Percentiles rank a stretch among this genome's conserved stretches.
Conservation (phyloP, 2,797 vertebrate genomes). For the Sardinella longiceps region DNA sequence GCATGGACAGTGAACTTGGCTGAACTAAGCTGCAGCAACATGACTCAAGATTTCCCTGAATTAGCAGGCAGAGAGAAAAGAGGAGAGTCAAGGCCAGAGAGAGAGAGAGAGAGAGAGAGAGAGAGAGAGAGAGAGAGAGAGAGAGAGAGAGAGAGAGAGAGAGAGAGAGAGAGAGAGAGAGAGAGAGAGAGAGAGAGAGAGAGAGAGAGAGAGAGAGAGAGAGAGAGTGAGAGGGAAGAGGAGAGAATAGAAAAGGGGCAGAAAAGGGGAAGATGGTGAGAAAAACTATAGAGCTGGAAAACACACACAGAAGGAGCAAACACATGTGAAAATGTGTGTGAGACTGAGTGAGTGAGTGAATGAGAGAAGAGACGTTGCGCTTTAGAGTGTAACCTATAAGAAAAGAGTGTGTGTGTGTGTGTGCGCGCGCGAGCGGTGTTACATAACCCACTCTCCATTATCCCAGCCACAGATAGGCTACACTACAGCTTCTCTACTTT, state of each 20-base stretch:
- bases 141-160: background rate
- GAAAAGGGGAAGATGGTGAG: background rate
- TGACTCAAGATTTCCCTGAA: constrained; percentile 38
- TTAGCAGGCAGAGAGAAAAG: background rate
- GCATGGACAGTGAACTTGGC: background rate
- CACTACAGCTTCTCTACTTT: constrained; percentile 11
- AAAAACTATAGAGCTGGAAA: background rate
- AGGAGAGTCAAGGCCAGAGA: background rate
- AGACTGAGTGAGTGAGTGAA: background rate
- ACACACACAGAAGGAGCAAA: background rate
- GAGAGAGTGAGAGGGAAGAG: background rate
- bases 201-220: background rate
- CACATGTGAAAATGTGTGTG: too few relatives aligned
- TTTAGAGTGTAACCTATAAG: background rate
- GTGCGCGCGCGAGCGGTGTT: background rate
- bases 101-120: background rate
- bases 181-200: constrained; percentile 16
- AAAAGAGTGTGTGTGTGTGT: background rate
- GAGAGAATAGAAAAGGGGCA: background rate
- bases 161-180: background rate
- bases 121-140: background rate
- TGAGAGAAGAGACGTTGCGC: background rate
- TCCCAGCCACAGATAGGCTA: background rate
- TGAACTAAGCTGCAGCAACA: constrained; percentile 17
- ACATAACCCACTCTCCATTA: constrained; percentile 18